phyloP scores from a whole-genome alignment of 2,888 invertebrate genomes.

The Dasypogon diadema region DNA sequence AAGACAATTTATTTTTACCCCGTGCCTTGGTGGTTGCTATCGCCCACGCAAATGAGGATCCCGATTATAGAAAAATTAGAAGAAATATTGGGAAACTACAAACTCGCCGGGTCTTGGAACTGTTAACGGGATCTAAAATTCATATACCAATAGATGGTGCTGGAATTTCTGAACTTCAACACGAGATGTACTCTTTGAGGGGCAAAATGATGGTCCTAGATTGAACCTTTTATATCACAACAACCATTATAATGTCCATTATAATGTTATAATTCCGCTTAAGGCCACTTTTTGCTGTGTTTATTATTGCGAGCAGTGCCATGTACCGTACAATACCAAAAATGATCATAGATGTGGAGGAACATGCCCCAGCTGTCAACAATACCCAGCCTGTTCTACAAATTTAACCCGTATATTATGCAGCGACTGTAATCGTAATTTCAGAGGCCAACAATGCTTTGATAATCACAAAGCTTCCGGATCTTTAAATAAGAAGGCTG shows the following conservation, averaged over 20 bases:
- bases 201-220: slow-evolving; percentile 1
- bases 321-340: slow-evolving; percentile 14
- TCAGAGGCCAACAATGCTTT: slow-evolving; percentile 11
- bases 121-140: slow-evolving; percentile 8
- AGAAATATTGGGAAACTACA: slow-evolving; percentile 27
- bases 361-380: slow-evolving; percentile 39
- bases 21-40: slow-evolving; percentile 42
- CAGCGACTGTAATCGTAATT: not conserved
- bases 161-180: slow-evolving; percentile 13
- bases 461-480: slow-evolving; percentile 14
- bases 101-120: not conserved
- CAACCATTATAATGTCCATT: slow-evolving; percentile 31
- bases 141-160: not conserved
- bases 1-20: slow-evolving; percentile 39
- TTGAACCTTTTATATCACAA: slow-evolving; percentile 34
- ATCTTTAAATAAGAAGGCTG: not conserved
- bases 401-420: not conserved
- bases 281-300: slow-evolving; percentile 14
- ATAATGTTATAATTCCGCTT: slow-evolving; percentile 21
- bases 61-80: slow-evolving; percentile 36
- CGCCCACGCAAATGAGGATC: not conserved
- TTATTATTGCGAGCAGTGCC: slow-evolving; percentile 16
- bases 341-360: slow-evolving; percentile 22
- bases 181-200: slow-evolving; percentile 15
- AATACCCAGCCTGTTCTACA: not conserved